Conservation (phyloP, 1,140 invertebrate genomes). For the Doryteuthis pealeii region DNA sequence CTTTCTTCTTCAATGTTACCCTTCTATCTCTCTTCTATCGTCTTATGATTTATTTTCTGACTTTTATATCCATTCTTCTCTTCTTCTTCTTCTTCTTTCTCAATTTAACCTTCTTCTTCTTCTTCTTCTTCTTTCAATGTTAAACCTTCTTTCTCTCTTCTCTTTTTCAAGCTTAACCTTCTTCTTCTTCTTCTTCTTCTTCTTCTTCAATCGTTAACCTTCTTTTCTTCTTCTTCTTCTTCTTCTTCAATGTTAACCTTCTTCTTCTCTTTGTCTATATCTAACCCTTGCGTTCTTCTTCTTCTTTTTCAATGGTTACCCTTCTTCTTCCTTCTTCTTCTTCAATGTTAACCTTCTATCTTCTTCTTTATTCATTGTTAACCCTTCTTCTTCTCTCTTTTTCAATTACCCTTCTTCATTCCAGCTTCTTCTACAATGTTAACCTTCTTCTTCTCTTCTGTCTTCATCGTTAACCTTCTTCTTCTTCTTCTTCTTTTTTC, state of each 20-base stretch:
- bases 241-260: slow-evolving; percentile 17
- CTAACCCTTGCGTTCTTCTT: slow-evolving; percentile 7
- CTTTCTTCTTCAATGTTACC: too few species aligned
- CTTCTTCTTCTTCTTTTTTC: too few species aligned
- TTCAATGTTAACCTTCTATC: background rate
- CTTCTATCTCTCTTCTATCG: too few species aligned
- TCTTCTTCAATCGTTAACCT: slow-evolving; percentile 19
- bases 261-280: slow-evolving; percentile 15
- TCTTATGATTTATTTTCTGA: too few species aligned
- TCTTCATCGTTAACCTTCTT: background rate
- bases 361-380: background rate
- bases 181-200: slow-evolving; percentile 13
- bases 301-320: background rate
- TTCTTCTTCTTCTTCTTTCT: background rate
- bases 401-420: background rate
- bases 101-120: background rate
- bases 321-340: background rate
- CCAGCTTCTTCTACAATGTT: slow-evolving; percentile 11
- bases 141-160: slow-evolving; percentile 7
- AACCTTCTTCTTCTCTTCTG: background rate
- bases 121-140: slow-evolving; percentile 4
- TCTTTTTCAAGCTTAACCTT: slow-evolving; percentile 6
- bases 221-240: slow-evolving; percentile 19
- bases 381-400: background rate
- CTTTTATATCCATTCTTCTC: background rate